Conservation (phyloP, 1,140 invertebrate genomes). For the Musca vetustissima region DNA sequence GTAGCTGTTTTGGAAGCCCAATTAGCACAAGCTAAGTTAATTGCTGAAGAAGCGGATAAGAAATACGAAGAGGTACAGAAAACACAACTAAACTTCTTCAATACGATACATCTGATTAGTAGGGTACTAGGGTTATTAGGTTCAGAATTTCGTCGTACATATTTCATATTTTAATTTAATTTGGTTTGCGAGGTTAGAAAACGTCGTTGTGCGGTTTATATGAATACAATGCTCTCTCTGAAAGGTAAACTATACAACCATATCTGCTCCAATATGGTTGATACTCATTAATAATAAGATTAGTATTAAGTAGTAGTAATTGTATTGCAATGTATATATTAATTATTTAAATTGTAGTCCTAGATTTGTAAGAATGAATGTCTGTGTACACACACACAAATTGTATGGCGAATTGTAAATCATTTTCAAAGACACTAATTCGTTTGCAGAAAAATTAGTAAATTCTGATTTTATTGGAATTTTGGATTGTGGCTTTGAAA, state of each 20-base stretch:
- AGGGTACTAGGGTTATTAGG: slow-evolving; percentile 53
- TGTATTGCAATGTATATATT: no score
- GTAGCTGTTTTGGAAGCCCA: slow-evolving; percentile 92
- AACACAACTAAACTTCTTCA: slow-evolving; percentile 27
- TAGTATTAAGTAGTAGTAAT: no score
- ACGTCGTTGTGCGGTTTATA: slow-evolving; percentile 37
- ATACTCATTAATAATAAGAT: not conserved
- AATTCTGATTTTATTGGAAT: no score
- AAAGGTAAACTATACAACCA: not conserved
- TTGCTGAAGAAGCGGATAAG: slow-evolving; percentile 98
- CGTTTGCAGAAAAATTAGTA: no score
- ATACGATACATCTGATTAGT: not conserved
- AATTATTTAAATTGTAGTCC: no score
- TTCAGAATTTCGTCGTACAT: slow-evolving; percentile 4
- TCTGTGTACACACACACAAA: no score
- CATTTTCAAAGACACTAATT: no score
- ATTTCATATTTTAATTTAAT: slow-evolving; percentile 1
- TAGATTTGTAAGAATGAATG: no score
- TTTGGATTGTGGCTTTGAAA: no score
- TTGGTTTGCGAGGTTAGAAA: slow-evolving; percentile 42
- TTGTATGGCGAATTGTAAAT: no score
- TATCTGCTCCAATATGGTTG: slow-evolving; percentile 6
- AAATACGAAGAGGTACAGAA: slow-evolving; percentile 96
- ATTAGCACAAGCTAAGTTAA: slow-evolving; percentile 93
- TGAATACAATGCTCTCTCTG: slow-evolving; percentile 37